Base-by-base conservation (phyloP, 2,797 vertebrate species). In the Carcharodon carcharias region DNA sequence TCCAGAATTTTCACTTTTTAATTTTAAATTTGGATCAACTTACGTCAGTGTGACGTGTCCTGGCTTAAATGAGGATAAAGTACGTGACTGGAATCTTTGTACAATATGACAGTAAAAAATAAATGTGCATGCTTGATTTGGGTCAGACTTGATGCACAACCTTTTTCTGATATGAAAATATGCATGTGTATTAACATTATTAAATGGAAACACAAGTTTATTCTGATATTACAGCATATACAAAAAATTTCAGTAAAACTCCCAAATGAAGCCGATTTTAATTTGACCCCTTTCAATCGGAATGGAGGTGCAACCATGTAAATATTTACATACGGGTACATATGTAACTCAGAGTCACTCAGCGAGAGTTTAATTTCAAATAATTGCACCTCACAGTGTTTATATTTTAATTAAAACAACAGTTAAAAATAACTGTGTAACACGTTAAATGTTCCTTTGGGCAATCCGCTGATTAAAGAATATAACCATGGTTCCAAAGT, bases 281-380 rank as follows among this genome's bases (percentile, higher is more conserved):
- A 67, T 18, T 56, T 73, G 65, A 56, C 23, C 45, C 7, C 45
- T 54, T 95, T 50, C 67, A 73, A 16, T 54, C 45, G 35, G 94
- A 95, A 95, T 12, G 31, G 12, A 95, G 58, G 31, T 56, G 31
- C 14, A 95, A 95, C 65, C 69, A 54, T 73, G 45, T 69, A 69
- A 50, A 23, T 71, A 69, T 69, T 28, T 71, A n/a, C 61, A 61
- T 95, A 28, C 31, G 67, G 67, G 67, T 71, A 73, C 94, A 95
- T 54, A 77, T 77, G 69, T 23, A 95, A 50, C 50, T 54, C 65
- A 71, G 21, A 95, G 94, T 54, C 40, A 95, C 65, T 31, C 94
- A 95, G 94, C 50, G 4, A 95, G 91, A 95, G 69, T 77, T 95
- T 95, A 77, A 95, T 95, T 95, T 73, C 50, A 95, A 92, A 95